Conservation (phyloP, 2,888 invertebrate genomes). For the Loripinus fragilis region DNA sequence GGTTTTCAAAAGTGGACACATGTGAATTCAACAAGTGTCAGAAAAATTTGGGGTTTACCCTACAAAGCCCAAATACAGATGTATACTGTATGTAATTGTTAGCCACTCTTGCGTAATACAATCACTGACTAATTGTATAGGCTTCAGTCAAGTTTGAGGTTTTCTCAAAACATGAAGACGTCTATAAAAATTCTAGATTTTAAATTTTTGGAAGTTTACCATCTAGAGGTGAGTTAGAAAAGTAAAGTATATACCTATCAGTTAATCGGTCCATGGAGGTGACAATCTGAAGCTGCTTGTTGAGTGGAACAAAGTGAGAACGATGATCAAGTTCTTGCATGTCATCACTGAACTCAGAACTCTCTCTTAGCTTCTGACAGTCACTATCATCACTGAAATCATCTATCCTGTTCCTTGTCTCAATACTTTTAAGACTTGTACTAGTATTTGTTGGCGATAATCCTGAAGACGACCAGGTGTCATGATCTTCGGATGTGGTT, state of each 20-base stretch:
- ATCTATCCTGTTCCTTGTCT: constrained; percentile 64
- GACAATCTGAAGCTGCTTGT: constrained; percentile 75
- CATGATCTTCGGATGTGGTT: constrained; percentile 61
- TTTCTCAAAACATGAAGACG: too few relatives aligned
- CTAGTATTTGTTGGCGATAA: constrained; percentile 72
- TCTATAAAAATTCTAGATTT: too few relatives aligned
- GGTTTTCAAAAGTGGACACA: too few relatives aligned
- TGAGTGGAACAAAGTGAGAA: constrained; percentile 69
- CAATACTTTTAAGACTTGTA: constrained; percentile 63
- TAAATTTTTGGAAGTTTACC: too few relatives aligned
- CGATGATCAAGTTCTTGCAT: constrained; percentile 62
- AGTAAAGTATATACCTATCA: constrained; percentile 45
- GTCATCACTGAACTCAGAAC: constrained; percentile 72
- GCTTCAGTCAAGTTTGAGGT: too few relatives aligned
- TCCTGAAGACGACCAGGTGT: constrained; percentile 71
- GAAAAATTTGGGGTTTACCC: too few relatives aligned
- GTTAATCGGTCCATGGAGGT: constrained; percentile 72
- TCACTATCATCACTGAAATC: constrained; percentile 76
- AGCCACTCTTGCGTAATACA: too few relatives aligned
- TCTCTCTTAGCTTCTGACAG: constrained; percentile 63
- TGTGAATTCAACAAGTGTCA: too few relatives aligned
- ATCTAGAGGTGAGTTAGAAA: too few relatives aligned
- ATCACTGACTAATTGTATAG: too few relatives aligned
- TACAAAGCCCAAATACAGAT: too few relatives aligned
- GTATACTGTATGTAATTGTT: too few relatives aligned